Conservation (phyloP, 2,113 vertebrate genomes). For the Eulemur macaco region DNA sequence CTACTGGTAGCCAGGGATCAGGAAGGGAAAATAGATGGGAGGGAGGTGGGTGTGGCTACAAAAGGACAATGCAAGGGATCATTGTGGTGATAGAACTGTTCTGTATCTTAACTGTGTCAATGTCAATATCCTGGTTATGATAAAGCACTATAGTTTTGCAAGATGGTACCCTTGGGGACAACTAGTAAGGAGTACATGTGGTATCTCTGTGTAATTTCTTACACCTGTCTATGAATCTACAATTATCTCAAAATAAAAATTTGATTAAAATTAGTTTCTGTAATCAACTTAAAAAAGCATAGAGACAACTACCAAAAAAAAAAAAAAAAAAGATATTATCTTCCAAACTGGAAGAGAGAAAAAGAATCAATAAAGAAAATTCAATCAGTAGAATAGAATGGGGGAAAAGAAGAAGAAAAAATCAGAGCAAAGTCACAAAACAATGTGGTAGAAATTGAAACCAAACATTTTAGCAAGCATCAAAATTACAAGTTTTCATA, state of each 20-base stretch:
- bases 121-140: background rate
- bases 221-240: background rate
- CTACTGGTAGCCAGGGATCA: background rate
- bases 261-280: background rate
- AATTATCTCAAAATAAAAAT: background rate
- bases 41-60: background rate
- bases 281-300: background rate
- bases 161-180: background rate
- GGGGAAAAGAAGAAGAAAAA: background rate
- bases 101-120: background rate
- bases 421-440: background rate
- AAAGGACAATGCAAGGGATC: background rate
- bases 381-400: background rate
- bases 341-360: background rate
- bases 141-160: background rate
- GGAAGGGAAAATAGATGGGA: background rate
- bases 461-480: background rate
- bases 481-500: background rate
- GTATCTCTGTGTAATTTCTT: background rate
- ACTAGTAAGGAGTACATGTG: too few relatives aligned
- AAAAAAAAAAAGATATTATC: background rate
- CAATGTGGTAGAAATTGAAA: background rate
- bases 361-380: background rate
- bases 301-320: background rate
- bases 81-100: background rate